Evolutionary conservation across 1,140 invertebrate genomes (phyloP), one percentile per base, ranked within the genome.

Genomic region (Diprion similis): DNA sequence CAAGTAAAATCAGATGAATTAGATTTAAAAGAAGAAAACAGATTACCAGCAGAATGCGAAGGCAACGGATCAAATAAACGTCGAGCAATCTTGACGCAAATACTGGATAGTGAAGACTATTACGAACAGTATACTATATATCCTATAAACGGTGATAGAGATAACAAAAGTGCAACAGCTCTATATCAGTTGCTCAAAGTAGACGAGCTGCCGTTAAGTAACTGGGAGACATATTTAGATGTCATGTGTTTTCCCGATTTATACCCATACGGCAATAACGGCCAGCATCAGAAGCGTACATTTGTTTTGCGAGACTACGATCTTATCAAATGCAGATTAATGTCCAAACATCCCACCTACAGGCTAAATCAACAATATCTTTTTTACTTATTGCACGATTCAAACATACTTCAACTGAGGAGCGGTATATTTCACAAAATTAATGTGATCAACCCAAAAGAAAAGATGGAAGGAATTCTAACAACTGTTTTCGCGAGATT

Each of bases 331-430:
- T 17, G 51, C 15, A 75, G 70, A 24, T 37, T 80, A 17, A 75
- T 75, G 73, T 78, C 77, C 8, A 77, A 73, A 17, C 68, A 77
- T 65, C n/a, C 75, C 3, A 71, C 67, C 65, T 80, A 75, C 24
- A 67, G 77, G 24, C 59, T 80, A 47, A 77, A 80, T 75, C 70
- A 74, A 46, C 78, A 80, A 70, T 80, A 80, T 71, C 46, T 80
- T 51, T 80, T 79, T n/a, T n/a, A n/a, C n/a, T n/a, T n/a, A n/a
- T n/a, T n/a, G n/a, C n/a, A n/a, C n/a, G n/a, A n/a, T n/a, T n/a
- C n/a, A n/a, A n/a, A n/a, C n/a, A n/a, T n/a, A n/a, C n/a, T n/a
- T n/a, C n/a, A n/a, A n/a, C n/a, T n/a, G n/a, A n/a, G n/a, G n/a
- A n/a, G n/a, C n/a, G n/a, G n/a, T n/a, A n/a, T n/a, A n/a, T n/a